Percentiles rank a stretch among this genome's conserved stretches.
Conservation (phyloP, 2,797 vertebrate species). For the Emys orbicularis region DNA sequence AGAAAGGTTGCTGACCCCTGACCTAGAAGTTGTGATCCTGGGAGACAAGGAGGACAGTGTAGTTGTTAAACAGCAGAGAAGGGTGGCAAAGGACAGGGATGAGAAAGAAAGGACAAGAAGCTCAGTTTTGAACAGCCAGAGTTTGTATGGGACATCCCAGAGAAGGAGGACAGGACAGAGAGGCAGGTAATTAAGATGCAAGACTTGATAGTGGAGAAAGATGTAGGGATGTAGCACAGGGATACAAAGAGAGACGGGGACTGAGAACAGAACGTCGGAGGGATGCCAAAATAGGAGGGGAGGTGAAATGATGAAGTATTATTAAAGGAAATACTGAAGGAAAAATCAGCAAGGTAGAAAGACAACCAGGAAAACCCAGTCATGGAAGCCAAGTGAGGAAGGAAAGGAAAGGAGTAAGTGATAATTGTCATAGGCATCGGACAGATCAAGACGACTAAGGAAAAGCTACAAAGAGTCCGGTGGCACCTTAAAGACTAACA, state of each 20-base stretch:
- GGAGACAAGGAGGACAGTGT: background rate
- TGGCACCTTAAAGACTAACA: too few species aligned
- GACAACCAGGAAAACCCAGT: background rate
- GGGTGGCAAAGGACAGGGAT: background rate
- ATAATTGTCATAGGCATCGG: background rate
- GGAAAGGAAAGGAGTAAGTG: background rate
- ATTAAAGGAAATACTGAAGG: background rate
- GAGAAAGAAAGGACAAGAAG: background rate
- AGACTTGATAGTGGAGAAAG: accelerated
- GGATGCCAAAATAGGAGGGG: background rate
- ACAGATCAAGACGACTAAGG: background rate
- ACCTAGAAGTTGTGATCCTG: background rate
- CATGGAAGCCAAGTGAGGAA: background rate
- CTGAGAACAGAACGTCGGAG: background rate
- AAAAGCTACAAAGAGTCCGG: background rate
- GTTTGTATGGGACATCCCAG: background rate
- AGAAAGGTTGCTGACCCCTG: too few species aligned
- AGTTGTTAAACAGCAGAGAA: background rate
- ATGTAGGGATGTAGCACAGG: background rate
- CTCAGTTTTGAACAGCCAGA: background rate
- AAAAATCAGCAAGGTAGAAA: background rate
- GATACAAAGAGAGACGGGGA: background rate
- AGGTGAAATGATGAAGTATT: background rate
- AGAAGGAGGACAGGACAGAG: background rate
- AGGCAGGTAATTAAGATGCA: background rate